phyloP scores from a whole-genome alignment of 2,797 vertebrate genomes.

The Sebastes itinus region DNA sequence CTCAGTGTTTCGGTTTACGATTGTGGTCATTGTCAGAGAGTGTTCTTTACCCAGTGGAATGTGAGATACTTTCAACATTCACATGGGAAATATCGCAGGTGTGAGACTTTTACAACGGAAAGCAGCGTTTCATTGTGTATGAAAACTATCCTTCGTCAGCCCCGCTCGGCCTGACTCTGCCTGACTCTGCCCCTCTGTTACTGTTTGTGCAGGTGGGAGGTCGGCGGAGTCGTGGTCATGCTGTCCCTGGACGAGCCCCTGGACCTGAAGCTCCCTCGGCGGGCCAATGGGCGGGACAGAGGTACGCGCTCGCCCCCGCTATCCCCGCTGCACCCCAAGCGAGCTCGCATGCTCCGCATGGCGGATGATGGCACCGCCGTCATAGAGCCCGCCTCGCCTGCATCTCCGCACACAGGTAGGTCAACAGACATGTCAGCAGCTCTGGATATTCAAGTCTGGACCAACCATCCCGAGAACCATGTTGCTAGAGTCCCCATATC shows the following conservation, averaged over 20 bases:
- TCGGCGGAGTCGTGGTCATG: conserved; percentile 80
- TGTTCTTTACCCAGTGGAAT: conserved; percentile 53
- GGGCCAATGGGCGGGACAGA: conserved; percentile 81
- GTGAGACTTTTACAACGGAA: conserved; percentile 22
- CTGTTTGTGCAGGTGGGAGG: conserved; percentile 72
- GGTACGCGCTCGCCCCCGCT: conserved; percentile 67
- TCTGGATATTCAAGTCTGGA: not conserved
- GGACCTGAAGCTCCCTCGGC: conserved; percentile 93
- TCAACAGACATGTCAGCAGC: not conserved
- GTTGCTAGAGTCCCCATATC: not conserved
- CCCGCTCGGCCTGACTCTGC: not conserved
- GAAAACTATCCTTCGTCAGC: not conserved
- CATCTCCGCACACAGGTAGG: conserved; percentile 79
- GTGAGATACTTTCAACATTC: conserved; percentile 31
- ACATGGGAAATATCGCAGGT: conserved; percentile 55
- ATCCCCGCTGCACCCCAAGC: conserved; percentile 69
- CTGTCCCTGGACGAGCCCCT: conserved; percentile 96
- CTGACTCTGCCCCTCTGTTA: conserved; percentile 15
- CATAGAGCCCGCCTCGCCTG: conserved; percentile 82
- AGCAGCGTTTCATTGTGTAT: not conserved
- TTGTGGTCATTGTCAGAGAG: conserved; percentile 57
- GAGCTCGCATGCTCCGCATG: conserved; percentile 82
- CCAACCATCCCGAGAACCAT: not conserved
- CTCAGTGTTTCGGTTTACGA: conserved; percentile 62
- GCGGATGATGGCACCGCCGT: conserved; percentile 84